Evolutionary conservation across 2,113 vertebrate species (phyloP), one percentile per base, ranked within the genome.

Genomic region (Todiramphus saurophagus): DNA sequence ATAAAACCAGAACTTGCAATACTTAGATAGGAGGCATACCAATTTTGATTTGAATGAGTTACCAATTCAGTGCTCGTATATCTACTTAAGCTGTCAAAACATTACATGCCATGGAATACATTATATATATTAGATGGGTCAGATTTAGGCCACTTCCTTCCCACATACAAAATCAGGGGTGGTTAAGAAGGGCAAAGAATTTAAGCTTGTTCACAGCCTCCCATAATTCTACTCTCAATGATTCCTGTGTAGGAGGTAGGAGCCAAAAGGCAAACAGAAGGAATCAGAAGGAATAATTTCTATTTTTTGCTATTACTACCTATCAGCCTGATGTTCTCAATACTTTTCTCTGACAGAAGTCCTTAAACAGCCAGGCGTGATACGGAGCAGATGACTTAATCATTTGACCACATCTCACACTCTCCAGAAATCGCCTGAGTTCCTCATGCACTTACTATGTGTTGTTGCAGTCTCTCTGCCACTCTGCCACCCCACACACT

Each of bases 1-100:
- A 96, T 95, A 96, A 96, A 94, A 91, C 91, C 96, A 96, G 96
- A 92, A 96, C 91, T 90, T 94, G 53, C 68, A 96, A 92, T 87
- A 90, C 80, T 92, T 86, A 94, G 89, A 94, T 96, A 96, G 83
- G 83, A 93, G 20, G 55, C 95, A 92, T 92, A 97, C 74, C 95
- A 73, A 41, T 96, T 95, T 94, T 79, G 64, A 93, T 92, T 94
- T 93, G 91, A 96, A 89, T 16, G 70, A 84, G 89, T 94, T 94
- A 96, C 94, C 66, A 95, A 76, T 89, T 87, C 70, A 28, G 90
- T 24, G 59, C 58, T 95, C 2, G 0, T 91, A 94, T 95, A 94
- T 94, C 94, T 95, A 89, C 77, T 96, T 94, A 95, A 97, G 96
- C 96, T 97, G 95, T 97, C 95, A 96, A 96, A 97, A 97, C 96